Evolutionary conservation across 2,113 vertebrate species (phyloP).

Genomic region (Rana temporaria): DNA sequence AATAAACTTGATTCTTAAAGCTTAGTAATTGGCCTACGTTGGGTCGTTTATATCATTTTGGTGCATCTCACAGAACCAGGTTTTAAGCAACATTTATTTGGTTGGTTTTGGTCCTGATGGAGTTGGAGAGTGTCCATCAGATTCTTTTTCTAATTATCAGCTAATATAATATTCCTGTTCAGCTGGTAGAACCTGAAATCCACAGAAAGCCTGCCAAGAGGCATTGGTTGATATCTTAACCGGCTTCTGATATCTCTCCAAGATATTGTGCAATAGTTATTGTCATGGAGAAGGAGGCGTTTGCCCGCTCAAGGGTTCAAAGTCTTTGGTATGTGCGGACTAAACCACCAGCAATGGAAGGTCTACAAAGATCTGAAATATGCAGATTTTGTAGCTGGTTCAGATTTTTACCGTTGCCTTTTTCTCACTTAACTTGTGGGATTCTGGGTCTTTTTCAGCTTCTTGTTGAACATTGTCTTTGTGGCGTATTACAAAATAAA

Average conservation of each 20-base stretch:
- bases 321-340: neutral
- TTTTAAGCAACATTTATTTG: no score
- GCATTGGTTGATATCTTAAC: neutral
- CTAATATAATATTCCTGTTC: no score
- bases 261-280: neutral
- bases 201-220: neutral
- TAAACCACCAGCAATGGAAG: neutral
- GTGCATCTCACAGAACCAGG: no score
- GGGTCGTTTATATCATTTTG: no score
- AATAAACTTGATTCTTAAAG: no score
- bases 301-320: no score
- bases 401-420: neutral
- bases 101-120: no score
- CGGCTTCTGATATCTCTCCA: neutral
- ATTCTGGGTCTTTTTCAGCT: neutral
- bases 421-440: conserved; percentile 1
- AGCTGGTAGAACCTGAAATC: no score
- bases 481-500: conserved; percentile 68
- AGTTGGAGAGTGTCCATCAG: no score
- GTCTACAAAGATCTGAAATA: neutral
- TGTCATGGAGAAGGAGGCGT: no score
- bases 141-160: no score
- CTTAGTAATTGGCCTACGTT: no score
- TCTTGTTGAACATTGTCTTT: conserved; percentile 60
- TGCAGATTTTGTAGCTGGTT: neutral